Evolutionary conservation across 1,140 invertebrate genomes (phyloP), one percentile per base, ranked within the genome.

Genomic region (Temnothorax longispinosus): DNA sequence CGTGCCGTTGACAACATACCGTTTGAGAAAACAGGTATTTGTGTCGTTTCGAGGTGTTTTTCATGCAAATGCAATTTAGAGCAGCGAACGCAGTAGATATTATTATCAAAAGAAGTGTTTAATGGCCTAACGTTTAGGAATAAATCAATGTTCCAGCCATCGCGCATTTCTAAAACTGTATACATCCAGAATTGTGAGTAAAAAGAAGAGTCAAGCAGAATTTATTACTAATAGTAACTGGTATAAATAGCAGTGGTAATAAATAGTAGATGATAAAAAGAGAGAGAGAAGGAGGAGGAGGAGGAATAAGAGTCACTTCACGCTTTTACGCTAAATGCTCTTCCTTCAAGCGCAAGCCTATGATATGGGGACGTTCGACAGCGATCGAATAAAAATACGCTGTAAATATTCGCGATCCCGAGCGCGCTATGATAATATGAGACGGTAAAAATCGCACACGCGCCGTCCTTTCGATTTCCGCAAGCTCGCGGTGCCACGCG

Each of bases 381-480:
- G 50, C 50, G 18, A n/a, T 32, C 35, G 56, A 32, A 3, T 47
- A 11, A 74, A 72, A 74, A 15, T 60, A 15, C 38, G 13, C 1
- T 7, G 15, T 15, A 15, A 56, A 35, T 32, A 65, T 85, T 52
- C 50, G 60, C 71, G 21, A 67, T 50, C 47, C 13, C 58, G 41
- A 44, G n/a, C 32, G 27, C 5, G 47, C n/a, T 32, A 69, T 52
- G 64, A 71, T 67, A 52, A 69, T 60, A 10, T 13, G 21, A 60
- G 35, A 27, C 15, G 77, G 10, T 64, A 75, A 54, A 87, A 85
- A 77, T 41, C 11, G 62, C 15, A 60, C 47, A 18, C n/a, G 27
- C 62, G 18, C 47, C 52, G 69, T 86, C 21, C 81, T 84, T 85
- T 88, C 87, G 71, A 88, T 88, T 75, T 80, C 65, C 21, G 62